Conservation (phyloP, 2,888 invertebrate genomes). For the Stenoptilia bipunctidactyla region DNA sequence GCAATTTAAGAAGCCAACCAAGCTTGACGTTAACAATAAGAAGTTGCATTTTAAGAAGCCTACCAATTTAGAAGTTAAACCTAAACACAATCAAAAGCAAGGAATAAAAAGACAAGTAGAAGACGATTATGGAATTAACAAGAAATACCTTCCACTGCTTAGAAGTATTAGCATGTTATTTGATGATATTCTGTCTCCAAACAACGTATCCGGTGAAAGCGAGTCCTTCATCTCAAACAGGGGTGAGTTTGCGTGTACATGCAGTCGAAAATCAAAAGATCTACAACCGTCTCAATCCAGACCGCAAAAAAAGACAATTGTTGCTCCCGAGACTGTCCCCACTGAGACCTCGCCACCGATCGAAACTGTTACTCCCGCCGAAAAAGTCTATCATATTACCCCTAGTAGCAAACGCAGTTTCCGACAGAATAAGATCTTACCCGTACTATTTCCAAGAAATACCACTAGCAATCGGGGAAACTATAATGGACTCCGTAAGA, state of each 20-base stretch:
- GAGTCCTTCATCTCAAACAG: constrained; percentile 18
- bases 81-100: constrained; percentile 19
- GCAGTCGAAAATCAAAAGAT: constrained; percentile 20
- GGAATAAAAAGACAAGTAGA: constrained; percentile 32
- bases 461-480: constrained; percentile 55
- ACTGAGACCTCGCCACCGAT: constrained; percentile 32
- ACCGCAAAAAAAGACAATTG: constrained; percentile 45
- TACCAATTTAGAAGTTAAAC: neutral
- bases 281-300: constrained; percentile 16
- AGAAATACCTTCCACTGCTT: constrained; percentile 50
- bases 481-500: constrained; percentile 54
- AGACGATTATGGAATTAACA: constrained; percentile 35
- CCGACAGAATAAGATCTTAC: constrained; percentile 57
- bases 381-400: constrained; percentile 48
- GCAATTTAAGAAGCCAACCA: neutral
- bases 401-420: constrained; percentile 49
- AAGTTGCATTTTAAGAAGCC: neutral
- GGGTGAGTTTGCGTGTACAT: constrained; percentile 26
- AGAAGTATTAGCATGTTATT: constrained; percentile 50
- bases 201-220: constrained; percentile 30
- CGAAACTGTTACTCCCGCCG: constrained; percentile 35
- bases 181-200: constrained; percentile 45
- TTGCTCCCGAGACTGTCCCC: constrained; percentile 39
- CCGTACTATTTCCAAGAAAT: constrained; percentile 64
- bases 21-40: constrained; percentile 31